Base-by-base conservation (phyloP, 1,140 invertebrate species). In the Lysiphlebus fabarum region DNA sequence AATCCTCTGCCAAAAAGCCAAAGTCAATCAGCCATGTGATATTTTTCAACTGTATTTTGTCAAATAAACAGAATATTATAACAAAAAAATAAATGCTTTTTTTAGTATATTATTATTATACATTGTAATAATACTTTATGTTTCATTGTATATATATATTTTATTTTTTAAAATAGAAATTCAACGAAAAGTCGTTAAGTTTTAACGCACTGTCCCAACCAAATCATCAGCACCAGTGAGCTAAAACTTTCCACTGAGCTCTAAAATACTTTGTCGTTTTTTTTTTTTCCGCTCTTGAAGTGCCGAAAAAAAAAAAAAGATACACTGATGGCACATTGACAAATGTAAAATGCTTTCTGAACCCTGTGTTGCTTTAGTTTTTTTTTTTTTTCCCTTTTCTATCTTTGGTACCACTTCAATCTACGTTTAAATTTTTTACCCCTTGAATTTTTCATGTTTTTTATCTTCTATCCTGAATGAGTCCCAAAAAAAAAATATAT, bases 321-420 rank as follows among this genome's bases (percentile, higher is more conserved):
- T 34, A 51, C 49, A 37, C 38, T 51, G 36, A 36, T 51, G 49
- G 49, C 49, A 51, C 49, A 26, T 14, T 59, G 58, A 59, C 50
- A 59, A 53, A 59, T 59, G 58, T 14, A 42, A 53, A 59, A 55
- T 38, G 33, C 51, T 53, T 37, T 53, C 37, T 43, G 53, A 36
- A 43, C 53, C 14, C 43, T 45, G 17, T 26, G 17, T 2, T 26
- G 17, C 17, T 38, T 6, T 43, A 36, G 40, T 55, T 43, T 43
- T 40, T 43, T 55, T 55, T 55, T 51, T 51, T 51, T 38, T 37
- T 7, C 36, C 6, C 41, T 14, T 42, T 8, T 7, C 34, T 37
- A 1, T 33, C 3, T 26, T 33, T 45, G 12, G 8, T 7, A n/a
- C 6, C 43, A 11, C 36, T 38, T 9, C 14, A 9, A 37, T n/a